Base-by-base conservation (phyloP, 2,113 vertebrate genomes). In the Neogale vison region DNA sequence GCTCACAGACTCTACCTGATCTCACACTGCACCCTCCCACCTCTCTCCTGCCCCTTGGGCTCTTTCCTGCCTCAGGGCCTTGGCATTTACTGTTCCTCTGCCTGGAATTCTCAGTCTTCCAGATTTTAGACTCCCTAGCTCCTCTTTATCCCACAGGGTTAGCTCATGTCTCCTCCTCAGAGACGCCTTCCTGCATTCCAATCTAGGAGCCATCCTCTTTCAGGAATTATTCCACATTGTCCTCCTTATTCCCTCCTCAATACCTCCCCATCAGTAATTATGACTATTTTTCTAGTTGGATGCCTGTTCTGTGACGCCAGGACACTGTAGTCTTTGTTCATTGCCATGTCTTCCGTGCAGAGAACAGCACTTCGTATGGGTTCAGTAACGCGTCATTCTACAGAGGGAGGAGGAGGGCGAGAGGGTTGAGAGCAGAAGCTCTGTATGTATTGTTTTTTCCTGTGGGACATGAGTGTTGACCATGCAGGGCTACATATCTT, bases 11-110 rank as follows among this genome's bases (percentile, higher is more conserved):
- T 17, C 67, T 31, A 10, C 34, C 67, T 55, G 13, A 12, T 20
- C n/a, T 34, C n/a, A 3, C 20, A 24, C 13, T 23, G 1, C 18
- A 10, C 0, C 7, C 45, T 55, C 31, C 29, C 0, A 2, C 42
- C 34, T 72, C 0, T 29, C n/a, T 90, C 15, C 17, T 65, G 9
- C 65, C 21, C 6, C 20, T 34, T 3, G 0, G 12, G 24, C 39
- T 23, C 42, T 17, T 61, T 55, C 17, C 69, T 76, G 39, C 21
- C 21, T 42, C 52, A 3, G 69, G 55, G 34, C 65, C 50, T 90
- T 94, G 87, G 69, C 11, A 26, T 2, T 0, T 74, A 4, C 2
- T 45, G 6, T 94, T 72, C 31, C 18, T 90, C 86, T 61, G 34
- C 80, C 59, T 82, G 20, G 50, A 93, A 59, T 76, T 13, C 24